Conservation (phyloP, 1,140 invertebrate genomes). For the Drosophila parvula region DNA sequence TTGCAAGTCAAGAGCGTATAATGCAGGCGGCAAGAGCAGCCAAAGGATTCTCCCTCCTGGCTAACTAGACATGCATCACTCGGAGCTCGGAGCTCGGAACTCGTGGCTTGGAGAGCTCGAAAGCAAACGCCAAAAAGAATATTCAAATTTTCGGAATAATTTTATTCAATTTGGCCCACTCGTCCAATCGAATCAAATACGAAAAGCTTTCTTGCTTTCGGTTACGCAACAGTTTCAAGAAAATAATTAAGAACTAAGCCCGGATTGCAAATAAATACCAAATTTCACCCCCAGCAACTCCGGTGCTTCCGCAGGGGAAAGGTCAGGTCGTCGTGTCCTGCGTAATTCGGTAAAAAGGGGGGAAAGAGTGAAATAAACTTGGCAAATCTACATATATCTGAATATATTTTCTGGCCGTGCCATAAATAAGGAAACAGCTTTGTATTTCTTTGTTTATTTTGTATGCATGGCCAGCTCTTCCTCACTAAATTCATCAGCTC, state of each 20-base stretch:
- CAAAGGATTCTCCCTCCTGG: constrained; percentile 26
- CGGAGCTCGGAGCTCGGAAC: constrained; percentile 9
- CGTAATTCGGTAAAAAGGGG: constrained; percentile 45
- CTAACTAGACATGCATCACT: constrained; percentile 39
- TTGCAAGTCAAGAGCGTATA: constrained; percentile 71
- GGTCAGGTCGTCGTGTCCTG: constrained; percentile 57
- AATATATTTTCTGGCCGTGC: constrained; percentile 48
- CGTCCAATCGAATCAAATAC: constrained; percentile 41
- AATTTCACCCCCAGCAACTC: constrained; percentile 28
- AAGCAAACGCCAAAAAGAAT: constrained; percentile 21
- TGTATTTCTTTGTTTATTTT: constrained; percentile 64
- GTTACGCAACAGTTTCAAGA: constrained; percentile 42
- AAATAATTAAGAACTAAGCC: constrained; percentile 58
- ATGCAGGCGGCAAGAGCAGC: constrained; percentile 31
- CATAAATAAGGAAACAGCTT: constrained; percentile 68
- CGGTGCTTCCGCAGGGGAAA: neutral
- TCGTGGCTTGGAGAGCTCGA: neutral
- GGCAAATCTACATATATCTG: constrained; percentile 58
- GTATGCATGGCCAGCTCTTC: constrained; percentile 55
- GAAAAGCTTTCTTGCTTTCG: constrained; percentile 29
- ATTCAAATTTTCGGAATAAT: constrained; percentile 32
- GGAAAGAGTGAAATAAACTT: constrained; percentile 23
- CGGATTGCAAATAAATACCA: constrained; percentile 64
- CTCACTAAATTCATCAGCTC: constrained; percentile 54
- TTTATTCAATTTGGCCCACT: constrained; percentile 28